Percentiles rank a stretch among this genome's conserved stretches.
These are phyloP conservation scores for Galeruca laticollis DNA, from an alignment of 2,888 invertebrate genomes.

Conservation along the genomic window DNA sequence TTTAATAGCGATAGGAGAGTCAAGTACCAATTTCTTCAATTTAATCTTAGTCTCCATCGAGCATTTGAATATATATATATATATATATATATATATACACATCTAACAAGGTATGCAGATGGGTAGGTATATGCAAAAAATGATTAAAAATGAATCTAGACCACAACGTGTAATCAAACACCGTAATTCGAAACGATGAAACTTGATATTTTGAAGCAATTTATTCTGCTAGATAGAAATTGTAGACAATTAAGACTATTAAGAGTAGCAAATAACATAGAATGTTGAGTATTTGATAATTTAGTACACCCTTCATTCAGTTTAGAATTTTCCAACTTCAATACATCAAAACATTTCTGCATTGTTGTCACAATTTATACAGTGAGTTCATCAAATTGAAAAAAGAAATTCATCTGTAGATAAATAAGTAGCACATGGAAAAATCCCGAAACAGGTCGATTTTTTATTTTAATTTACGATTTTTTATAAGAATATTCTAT, in stretches of 20 bases:
- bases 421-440: no score
- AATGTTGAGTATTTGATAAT: not conserved
- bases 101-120: conserved; percentile 21
- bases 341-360: no score
- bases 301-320: no score
- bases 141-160: conserved; percentile 22
- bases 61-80: not conserved
- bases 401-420: no score
- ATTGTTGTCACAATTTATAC: no score
- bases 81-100: no score
- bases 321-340: no score
- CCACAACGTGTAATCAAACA: conserved; percentile 24
- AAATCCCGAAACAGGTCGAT: no score
- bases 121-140: conserved; percentile 16
- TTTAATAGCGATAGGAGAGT: not conserved
- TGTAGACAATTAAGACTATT: not conserved
- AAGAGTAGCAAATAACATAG: not conserved
- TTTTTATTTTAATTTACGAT: no score
- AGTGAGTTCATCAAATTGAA: no score
- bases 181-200: conserved; percentile 20
- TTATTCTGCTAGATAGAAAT: conserved; percentile 4
- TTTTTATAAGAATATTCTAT: no score
- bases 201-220: conserved; percentile 21
- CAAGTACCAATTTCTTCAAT: not conserved
- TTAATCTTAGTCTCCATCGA: conserved; percentile 2